Conservation (phyloP, 2,888 invertebrate species). For the Hemaris fuciformis region DNA sequence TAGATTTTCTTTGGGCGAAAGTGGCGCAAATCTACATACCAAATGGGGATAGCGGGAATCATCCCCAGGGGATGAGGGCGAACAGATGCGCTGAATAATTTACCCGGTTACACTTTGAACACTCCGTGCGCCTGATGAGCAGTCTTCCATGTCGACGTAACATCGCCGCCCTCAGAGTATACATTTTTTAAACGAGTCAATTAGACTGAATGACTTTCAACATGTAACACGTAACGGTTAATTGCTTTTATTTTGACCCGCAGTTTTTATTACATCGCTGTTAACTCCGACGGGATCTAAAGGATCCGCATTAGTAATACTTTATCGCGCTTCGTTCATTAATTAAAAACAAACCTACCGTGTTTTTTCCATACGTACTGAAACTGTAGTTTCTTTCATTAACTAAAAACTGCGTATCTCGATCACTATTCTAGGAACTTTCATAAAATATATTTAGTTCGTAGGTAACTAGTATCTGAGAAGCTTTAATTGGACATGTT, state of each 20-base stretch:
- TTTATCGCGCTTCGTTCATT: background rate
- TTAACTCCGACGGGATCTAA: background rate
- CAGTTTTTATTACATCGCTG: background rate
- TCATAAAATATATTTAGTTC: background rate
- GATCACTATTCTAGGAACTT: background rate
- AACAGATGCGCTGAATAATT: conserved; percentile 60
- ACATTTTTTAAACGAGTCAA: conserved; percentile 35
- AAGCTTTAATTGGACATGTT: conserved; percentile 19
- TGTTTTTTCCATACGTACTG: background rate
- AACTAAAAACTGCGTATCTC: background rate
- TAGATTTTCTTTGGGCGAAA: background rate
- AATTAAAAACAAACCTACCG: background rate
- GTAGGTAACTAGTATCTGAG: background rate
- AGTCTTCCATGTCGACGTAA: conserved; percentile 22
- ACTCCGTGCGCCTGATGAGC: conserved; percentile 37
- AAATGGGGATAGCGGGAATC: conserved; percentile 42
- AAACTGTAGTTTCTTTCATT: background rate
- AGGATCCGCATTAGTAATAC: background rate
- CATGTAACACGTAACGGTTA: conserved; percentile 31
- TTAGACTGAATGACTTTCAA: conserved; percentile 36
- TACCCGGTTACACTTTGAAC: conserved; percentile 50
- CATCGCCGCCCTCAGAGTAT: conserved; percentile 13
- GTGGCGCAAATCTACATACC: conserved; percentile 44
- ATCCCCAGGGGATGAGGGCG: conserved; percentile 40
- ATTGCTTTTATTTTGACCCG: conserved; percentile 25